Base-by-base conservation (phyloP, 2,113 vertebrate genomes). In the Capreolus pygargus region DNA sequence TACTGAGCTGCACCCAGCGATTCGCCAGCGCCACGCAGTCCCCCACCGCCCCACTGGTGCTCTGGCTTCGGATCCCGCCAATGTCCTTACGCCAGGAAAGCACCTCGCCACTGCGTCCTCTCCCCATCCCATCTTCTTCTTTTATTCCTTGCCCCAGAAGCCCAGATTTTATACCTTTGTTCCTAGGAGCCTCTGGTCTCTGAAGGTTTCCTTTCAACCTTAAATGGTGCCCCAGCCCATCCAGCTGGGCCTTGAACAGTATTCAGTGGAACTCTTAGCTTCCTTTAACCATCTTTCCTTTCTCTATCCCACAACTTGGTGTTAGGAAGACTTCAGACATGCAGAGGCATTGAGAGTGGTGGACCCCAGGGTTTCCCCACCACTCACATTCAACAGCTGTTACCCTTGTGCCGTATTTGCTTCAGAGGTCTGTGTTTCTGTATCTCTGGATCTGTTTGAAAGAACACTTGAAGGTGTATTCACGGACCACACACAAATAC, bases 1-100 rank as follows among this genome's bases (percentile, higher is more conserved):
- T 10, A 6, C n/a, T 1, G 25, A 14, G 61, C 23, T 9, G 21
- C 7, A 15, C 6, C 47, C 50, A 5, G 64, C 0, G 1, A 30
- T 2, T 12, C 9, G 33, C n/a, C 21, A 3, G 6, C 1, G 2
- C 52, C 1, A 2, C 25, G 28, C 21, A 0, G 25, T 2, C 3
- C 43, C 47, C 39, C 54, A 1, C 9, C 0, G 5, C 14, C 30
- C 16, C 25, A 0, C 0, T 6, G 13, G 54, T 0, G 6, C 9
- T 57, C 43, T 23, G 70, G 36, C 11, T 21, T 15, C 4, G 45
- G 70, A 4, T 47, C 61, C 86, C 25, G 39, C 27, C 39, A 8
- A 30, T 2, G 3, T 16, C 86, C 55, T 33, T 4, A 10, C 4
- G 8, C 36, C 5, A 47, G 64, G 50, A 79, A 55, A 57, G 39